Percentiles rank a stretch among this genome's conserved stretches.
Conservation (phyloP, 2,113 vertebrate species). For the Albula glossodonta region DNA sequence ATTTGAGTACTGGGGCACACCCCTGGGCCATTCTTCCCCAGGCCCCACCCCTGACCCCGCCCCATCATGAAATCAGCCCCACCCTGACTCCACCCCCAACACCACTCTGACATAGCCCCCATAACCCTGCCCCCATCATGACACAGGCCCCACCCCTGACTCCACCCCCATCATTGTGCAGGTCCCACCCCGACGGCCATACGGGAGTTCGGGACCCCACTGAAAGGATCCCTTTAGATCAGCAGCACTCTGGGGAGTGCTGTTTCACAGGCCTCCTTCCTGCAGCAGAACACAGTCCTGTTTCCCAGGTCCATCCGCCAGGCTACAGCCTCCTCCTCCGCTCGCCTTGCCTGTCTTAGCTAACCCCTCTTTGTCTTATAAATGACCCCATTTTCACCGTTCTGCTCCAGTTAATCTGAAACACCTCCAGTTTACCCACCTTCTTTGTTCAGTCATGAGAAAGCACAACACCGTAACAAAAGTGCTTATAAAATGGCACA, state of each 20-base stretch:
- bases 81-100: neutral
- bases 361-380: neutral
- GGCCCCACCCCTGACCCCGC: too few species aligned
- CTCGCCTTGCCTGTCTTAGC: neutral
- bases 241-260: slow-evolving; percentile 34
- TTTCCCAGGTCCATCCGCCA: neutral
- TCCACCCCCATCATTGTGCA: neutral
- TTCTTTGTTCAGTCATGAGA: neutral
- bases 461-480: slow-evolving; percentile 7
- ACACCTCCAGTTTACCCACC: too few species aligned
- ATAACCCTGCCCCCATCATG: neutral
- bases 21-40: neutral
- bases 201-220: slow-evolving; percentile 16
- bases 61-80: neutral
- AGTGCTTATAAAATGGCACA: slow-evolving; percentile 27
- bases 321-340: too few species aligned
- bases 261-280: slow-evolving; percentile 14
- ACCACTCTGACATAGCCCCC: neutral
- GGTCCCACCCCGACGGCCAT: neutral
- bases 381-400: neutral
- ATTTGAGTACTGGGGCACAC: too few species aligned
- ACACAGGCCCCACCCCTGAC: neutral
- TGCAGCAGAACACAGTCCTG: neutral
- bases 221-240: slow-evolving; percentile 6
- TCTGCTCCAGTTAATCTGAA: neutral